Evolutionary conservation across 2,888 invertebrate genomes (phyloP).

Genomic region (Lycaena phlaeas): DNA sequence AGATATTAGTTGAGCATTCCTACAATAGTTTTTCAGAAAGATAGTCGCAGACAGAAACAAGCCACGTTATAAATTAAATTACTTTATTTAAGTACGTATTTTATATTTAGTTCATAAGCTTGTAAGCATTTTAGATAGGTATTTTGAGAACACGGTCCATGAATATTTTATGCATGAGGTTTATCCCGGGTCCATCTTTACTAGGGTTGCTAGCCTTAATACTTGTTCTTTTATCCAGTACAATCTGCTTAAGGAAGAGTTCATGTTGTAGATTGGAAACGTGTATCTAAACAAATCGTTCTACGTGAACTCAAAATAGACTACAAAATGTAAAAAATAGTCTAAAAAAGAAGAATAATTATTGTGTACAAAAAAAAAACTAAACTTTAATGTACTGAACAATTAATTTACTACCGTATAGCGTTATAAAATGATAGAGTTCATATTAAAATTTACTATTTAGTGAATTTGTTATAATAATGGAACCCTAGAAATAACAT

Average conservation of each 20-base stretch:
- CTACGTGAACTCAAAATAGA: no score
- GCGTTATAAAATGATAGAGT: no score
- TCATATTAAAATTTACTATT: no score
- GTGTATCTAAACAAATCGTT: background rate
- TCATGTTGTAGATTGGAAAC: background rate
- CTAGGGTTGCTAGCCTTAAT: conserved; percentile 7
- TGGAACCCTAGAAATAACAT: conserved; percentile 3
- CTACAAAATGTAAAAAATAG: no score
- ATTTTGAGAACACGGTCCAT: conserved; percentile 4
- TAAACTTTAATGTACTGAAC: no score
- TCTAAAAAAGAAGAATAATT: no score
- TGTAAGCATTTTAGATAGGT: conserved; percentile 4
- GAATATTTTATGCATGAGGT: conserved; percentile 8
- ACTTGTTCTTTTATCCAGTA: conserved; percentile 1
- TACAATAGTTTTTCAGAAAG: no score
- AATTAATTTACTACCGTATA: no score
- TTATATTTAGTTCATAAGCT: background rate
- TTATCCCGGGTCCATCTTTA: conserved; percentile 3
- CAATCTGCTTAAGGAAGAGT: conserved; percentile 4
- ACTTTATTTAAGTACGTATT: background rate
- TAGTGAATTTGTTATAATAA: background rate
- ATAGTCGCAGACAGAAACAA: background rate
- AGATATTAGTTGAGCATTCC: no score
- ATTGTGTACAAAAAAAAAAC: no score
- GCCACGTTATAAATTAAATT: background rate